A percentile compares a stretch with the other conserved stretches of the same genome.
Evolutionary conservation across 2,888 invertebrate genomes (phyloP).

Genomic region (Drosophila emarginata): DNA sequence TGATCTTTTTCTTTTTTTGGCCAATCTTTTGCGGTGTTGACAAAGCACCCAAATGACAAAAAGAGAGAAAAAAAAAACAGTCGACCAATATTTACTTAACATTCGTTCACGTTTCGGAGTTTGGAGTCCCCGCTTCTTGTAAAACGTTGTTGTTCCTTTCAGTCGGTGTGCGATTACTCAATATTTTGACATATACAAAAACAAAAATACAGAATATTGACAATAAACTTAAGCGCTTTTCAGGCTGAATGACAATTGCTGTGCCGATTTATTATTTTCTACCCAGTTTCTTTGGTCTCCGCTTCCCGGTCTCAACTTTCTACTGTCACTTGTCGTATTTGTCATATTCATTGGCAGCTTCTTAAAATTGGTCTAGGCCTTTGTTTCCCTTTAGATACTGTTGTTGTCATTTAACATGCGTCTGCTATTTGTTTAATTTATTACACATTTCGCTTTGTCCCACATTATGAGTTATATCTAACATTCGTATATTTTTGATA

Average conservation of each 20-base stretch:
- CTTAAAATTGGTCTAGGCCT: slow-evolving; percentile 70
- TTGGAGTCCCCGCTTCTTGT: slow-evolving; percentile 48
- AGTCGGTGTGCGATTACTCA: slow-evolving; percentile 64
- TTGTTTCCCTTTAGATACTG: slow-evolving; percentile 43
- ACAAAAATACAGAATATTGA: slow-evolving; percentile 60
- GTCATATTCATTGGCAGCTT: slow-evolving; percentile 62
- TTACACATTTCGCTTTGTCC: slow-evolving; percentile 48
- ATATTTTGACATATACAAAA: slow-evolving; percentile 72
- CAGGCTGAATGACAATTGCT: slow-evolving; percentile 74
- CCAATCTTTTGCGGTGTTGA: slow-evolving; percentile 42
- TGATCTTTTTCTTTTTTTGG: slow-evolving; percentile 19
- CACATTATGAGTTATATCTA: slow-evolving; percentile 7
- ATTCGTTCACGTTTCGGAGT: slow-evolving; percentile 47
- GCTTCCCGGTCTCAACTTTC: slow-evolving; percentile 58
- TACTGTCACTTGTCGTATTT: slow-evolving; percentile 73
- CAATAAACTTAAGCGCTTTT: slow-evolving; percentile 75
- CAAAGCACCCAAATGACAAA: slow-evolving; percentile 41
- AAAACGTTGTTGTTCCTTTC: slow-evolving; percentile 10
- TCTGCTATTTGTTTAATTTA: slow-evolving; percentile 63
- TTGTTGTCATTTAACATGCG: slow-evolving; percentile 59
- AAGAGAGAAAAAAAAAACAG: slow-evolving; percentile 33
- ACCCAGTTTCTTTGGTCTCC: slow-evolving; percentile 15
- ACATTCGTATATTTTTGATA: slow-evolving; percentile 2
- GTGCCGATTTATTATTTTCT: slow-evolving; percentile 64
- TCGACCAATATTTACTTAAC: slow-evolving; percentile 66